Evolutionary conservation across 2,113 vertebrate species (phyloP), one percentile per base, ranked within the genome.

Genomic region (Enhydra lutris): DNA sequence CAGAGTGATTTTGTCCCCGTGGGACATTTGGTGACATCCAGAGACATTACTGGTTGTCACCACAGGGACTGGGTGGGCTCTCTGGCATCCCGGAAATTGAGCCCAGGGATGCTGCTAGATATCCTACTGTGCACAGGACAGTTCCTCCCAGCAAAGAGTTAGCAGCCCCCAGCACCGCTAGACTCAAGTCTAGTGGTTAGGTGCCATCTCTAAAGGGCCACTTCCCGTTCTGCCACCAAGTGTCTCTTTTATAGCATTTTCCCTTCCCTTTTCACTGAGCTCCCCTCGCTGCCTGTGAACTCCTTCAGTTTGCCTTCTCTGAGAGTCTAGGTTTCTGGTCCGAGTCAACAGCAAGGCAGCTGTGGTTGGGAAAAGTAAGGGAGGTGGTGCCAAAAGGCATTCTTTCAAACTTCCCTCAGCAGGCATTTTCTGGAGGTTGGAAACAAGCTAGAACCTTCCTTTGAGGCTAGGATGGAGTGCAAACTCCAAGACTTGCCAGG

Each of bases 341-440:
- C 81, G 89, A 97, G 91, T 95, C 94, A 96, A 95, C 93, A 97
- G 39, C 15, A 24, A 95, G 81, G 82, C 93, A 97, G 91, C 80
- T 97, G 63, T 97, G 97, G 93, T 89, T 96, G 81, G 63, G 93
- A 91, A 96, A 94, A 89, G 69, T 82, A 88, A 31, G n/a, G 80
- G 24, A 94, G 26, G 21, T 61, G 42, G 7, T 90, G 91, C 95
- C 88, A 95, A 92, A 96, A 86, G 55, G 65, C 85, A 97, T 96
- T 95, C 97, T 78, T 96, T 94, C 88, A 88, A 11, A 59, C 59
- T 96, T 96, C 81, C 87, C 89, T 97, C 92, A 78, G 78, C 87
- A 89, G 50, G 90, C 57, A n/a, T 59, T 81, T 79, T 91, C 76
- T 47, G 31, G 97, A 93, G 63, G 21, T 52, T 94, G 63, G 59